Evolutionary conservation across 2,797 vertebrate genomes (phyloP), one percentile per base, ranked within the genome.

Genomic region (Crocidura indochinensis): DNA sequence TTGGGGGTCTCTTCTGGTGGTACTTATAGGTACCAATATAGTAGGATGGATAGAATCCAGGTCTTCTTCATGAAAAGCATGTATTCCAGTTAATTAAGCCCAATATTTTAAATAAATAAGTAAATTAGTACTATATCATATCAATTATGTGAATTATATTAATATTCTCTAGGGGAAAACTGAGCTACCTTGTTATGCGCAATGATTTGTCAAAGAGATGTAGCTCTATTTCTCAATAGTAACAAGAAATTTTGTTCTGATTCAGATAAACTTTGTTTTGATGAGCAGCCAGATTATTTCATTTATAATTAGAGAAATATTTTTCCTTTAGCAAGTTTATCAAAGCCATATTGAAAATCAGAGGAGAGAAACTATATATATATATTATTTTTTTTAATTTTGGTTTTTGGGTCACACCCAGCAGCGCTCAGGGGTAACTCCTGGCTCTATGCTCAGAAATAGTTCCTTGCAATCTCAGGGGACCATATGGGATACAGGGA

Each of bases 271-370:
- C 7, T 11, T 75, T 65, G 49, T 68, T 72, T 26, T 90, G 49
- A 4, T 83, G 24, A 90, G 31, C 46, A 94, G 88, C 6, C 71
- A 53, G 24, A 1, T 38, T 6, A 69, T 84, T 87, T 74, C 46
- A 88, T 88, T 74, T 31, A 88, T 15, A 78, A 47, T 44, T 68
- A 15, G 12, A 79, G 79, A 87, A 91, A 84, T 38, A 73, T 60
- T 78, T 94, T 19, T 2, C 49, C 10, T 68, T 78, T 78, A 67
- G 20, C 6, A 71, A 74, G 51, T 74, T 92, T 83, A 71, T 24
- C 83, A 12, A 93, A 84, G 68, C 80, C 12, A 84, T 65, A 78
- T 74, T 64, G 31, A 87, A 65, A 91, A 83, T 91, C 46, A 73
- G 64, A 79, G n/a, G n/a, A n/a, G n/a, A 22, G 24, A 38, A 38